Evolutionary conservation across 92 coral and sea anemone genomes (phyloP).

Genomic region (Paragorgia papillata): DNA sequence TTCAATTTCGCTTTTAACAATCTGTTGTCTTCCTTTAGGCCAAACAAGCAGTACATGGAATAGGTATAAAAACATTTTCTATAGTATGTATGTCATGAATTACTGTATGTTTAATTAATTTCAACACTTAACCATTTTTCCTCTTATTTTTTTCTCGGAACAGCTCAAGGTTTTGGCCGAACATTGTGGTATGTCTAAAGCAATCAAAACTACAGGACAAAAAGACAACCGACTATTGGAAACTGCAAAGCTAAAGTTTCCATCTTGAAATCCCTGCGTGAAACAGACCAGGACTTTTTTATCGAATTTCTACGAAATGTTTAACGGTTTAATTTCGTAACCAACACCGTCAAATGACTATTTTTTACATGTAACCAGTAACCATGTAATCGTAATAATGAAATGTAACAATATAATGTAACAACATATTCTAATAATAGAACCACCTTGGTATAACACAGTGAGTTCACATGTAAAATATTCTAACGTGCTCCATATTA

Average conservation of each 20-base stretch:
- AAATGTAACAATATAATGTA: no score
- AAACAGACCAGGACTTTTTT: no score
- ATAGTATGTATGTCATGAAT: no score
- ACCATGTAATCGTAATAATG: no score
- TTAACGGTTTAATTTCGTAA: background rate
- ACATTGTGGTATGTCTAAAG: constrained; percentile 37
- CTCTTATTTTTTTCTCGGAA: background rate
- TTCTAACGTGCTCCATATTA: background rate
- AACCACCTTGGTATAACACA: no score
- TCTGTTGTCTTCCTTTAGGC: constrained; percentile 8
- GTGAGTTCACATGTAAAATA: background rate
- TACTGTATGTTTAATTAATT: background rate
- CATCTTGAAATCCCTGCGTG: no score
- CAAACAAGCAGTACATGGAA: constrained; percentile 40
- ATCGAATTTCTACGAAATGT: background rate
- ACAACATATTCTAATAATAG: no score
- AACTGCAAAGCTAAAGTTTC: no score
- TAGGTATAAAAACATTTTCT: no score
- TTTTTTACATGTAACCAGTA: no score
- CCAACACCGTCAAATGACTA: no score
- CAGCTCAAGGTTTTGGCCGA: constrained; percentile 45
- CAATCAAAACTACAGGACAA: background rate
- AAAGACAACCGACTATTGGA: no score
- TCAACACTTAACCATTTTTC: background rate
- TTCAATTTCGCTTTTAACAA: background rate